Conservation (phyloP, 2,113 vertebrate genomes). For the Mesitornis unicolor region DNA sequence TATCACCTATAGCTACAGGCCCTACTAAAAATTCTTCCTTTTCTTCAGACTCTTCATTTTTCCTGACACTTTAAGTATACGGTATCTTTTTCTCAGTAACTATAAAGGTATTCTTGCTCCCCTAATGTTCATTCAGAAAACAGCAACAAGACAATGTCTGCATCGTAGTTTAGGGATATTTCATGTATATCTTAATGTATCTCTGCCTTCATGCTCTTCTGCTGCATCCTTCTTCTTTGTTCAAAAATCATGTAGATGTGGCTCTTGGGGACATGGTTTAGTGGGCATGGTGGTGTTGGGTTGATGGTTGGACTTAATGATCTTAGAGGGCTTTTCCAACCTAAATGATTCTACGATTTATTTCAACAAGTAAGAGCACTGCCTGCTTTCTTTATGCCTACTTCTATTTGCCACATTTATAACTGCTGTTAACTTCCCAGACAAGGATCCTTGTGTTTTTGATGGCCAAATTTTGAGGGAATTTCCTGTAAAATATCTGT, state of each 20-base stretch:
- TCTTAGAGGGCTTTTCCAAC: no score
- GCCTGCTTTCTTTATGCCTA: not conserved
- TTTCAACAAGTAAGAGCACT: not conserved
- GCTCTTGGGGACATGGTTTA: no score
- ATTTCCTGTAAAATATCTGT: not conserved
- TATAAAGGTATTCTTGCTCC: not conserved
- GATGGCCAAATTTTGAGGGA: not conserved
- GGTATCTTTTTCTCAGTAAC: not conserved
- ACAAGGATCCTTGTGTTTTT: not conserved
- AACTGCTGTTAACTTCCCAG: not conserved
- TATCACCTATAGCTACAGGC: accelerated
- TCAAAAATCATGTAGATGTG: no score
- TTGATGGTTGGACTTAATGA: no score
- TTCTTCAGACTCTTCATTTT: not conserved
- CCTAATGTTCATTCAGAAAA: not conserved
- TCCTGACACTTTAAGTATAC: not conserved
- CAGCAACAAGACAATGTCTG: not conserved
- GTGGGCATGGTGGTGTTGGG: no score
- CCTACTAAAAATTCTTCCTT: not conserved
- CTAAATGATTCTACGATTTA: no score
- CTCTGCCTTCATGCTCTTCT: not conserved
- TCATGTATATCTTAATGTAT: not conserved
- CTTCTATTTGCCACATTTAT: not conserved
- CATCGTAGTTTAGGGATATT: not conserved
- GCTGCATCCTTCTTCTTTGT: not conserved